A percentile compares a stretch with the other conserved stretches of the same genome.
These are phyloP conservation scores for Parascotia fuliginaria DNA, from an alignment of 2,888 invertebrate genomes.

Conservation along the genomic window DNA sequence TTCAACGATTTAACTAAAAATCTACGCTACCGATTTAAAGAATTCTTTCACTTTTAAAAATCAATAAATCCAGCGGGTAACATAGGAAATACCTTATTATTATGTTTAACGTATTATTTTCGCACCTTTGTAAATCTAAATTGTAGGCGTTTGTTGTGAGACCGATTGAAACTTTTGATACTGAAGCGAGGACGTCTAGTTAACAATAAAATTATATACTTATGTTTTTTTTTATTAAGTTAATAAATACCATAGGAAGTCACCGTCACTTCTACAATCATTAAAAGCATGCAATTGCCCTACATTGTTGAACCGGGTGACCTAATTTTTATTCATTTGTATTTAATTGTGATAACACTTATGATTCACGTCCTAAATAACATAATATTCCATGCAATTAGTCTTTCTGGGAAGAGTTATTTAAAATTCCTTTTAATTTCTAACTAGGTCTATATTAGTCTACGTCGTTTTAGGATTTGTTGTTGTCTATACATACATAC, in stretches of 20 bases:
- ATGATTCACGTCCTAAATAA: conserved; percentile 6
- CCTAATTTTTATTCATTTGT: conserved; percentile 1
- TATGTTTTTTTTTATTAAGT: too few species aligned
- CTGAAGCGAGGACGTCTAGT: too few species aligned
- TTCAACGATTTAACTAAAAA: too few species aligned
- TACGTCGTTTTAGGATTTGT: not conserved
- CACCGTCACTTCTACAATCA: not conserved
- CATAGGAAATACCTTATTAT: too few species aligned
- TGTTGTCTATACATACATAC: conserved; percentile 3
- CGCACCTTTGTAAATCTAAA: too few species aligned
- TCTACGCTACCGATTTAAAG: too few species aligned
- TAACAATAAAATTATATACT: too few species aligned
- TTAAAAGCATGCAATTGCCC: not conserved
- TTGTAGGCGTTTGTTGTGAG: too few species aligned
- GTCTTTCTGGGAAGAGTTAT: not conserved
- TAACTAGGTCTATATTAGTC: not conserved
- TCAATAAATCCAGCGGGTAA: too few species aligned
- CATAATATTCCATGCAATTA: not conserved
- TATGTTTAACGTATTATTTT: too few species aligned
- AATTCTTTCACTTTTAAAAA: too few species aligned
- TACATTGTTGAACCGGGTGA: not conserved
- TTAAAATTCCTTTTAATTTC: not conserved
- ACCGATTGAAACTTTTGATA: too few species aligned
- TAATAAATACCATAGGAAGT: not conserved
- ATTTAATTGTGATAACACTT: conserved; percentile 8